Percentiles rank a stretch among this genome's conserved stretches.
These are phyloP conservation scores for Eupithecia tripunctaria DNA, from an alignment of 2,888 invertebrate species.

Conservation along the genomic window DNA sequence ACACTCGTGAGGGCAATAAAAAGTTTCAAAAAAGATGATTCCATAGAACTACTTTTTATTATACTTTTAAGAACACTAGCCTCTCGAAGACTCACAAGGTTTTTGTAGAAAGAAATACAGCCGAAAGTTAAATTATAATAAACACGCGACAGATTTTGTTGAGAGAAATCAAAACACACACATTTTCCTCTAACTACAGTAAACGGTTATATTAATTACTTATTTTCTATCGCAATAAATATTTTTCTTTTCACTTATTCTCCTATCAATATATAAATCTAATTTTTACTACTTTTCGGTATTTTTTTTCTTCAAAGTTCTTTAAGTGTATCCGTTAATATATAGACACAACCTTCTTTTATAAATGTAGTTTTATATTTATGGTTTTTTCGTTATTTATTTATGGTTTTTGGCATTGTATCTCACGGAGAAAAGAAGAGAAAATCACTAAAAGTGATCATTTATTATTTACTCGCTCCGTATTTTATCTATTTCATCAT, in stretches of 20 bases:
- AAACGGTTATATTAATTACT: constrained; percentile 75
- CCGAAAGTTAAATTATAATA: constrained; percentile 37
- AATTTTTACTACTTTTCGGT: constrained; percentile 72
- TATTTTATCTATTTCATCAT: constrained; percentile 50
- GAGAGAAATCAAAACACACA: constrained; percentile 45
- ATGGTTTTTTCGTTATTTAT: constrained; percentile 62
- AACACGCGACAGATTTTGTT: constrained; percentile 40
- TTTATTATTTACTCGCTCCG: constrained; percentile 42
- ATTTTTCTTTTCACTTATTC: constrained; percentile 79
- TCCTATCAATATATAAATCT: constrained; percentile 79
- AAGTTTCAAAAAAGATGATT: constrained; percentile 78
- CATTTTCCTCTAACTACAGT: constrained; percentile 70
- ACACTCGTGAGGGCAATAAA: constrained; percentile 62
- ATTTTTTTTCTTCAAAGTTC: constrained; percentile 48
- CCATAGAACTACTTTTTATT: constrained; percentile 49
- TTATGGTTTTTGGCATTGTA: constrained; percentile 76
- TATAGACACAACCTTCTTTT: constrained; percentile 82
- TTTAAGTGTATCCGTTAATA: constrained; percentile 74
- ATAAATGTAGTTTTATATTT: constrained; percentile 73
- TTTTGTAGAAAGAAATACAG: constrained; percentile 44
- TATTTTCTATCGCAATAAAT: constrained; percentile 78
- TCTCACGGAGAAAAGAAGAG: constrained; percentile 57
- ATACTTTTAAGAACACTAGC: constrained; percentile 55
- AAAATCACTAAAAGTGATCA: constrained; percentile 54
- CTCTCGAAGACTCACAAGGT: constrained; percentile 46